Percentiles rank a stretch among this genome's conserved stretches.
Evolutionary conservation across 2,797 vertebrate genomes (phyloP).

Genomic region (Falco biarmicus): DNA sequence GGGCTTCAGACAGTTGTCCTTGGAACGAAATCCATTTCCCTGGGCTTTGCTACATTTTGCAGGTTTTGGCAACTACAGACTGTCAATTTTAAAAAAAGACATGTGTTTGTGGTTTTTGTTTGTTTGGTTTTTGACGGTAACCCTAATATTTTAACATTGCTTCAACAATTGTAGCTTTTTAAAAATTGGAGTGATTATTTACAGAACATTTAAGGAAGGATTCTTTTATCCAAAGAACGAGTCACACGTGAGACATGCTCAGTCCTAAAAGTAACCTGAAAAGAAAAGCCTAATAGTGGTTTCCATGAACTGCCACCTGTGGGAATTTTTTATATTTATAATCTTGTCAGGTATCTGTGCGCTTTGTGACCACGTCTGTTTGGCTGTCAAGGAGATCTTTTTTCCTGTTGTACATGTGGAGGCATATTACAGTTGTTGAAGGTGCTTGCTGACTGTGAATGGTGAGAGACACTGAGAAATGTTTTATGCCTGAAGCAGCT

Average conservation of each 20-base stretch:
- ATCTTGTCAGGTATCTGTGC: neutral
- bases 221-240: neutral
- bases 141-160: neutral
- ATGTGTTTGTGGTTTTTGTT: neutral
- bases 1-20: constrained; percentile 36
- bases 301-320: neutral
- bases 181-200: neutral
- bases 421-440: neutral
- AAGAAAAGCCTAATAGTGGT: neutral
- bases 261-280: neutral
- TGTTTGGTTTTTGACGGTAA: neutral
- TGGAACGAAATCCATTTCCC: neutral
- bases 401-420: neutral
- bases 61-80: neutral
- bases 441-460: neutral
- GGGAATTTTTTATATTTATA: neutral
- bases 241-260: neutral
- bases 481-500: neutral
- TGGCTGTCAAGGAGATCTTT: neutral
- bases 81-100: neutral
- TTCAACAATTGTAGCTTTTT: neutral
- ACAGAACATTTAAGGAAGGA: neutral
- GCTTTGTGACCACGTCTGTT: neutral
- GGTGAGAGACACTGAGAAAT: neutral
- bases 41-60: constrained; percentile 3